phyloP scores from a whole-genome alignment of 2,888 invertebrate genomes.

The Phrixothrix hirtus region DNA sequence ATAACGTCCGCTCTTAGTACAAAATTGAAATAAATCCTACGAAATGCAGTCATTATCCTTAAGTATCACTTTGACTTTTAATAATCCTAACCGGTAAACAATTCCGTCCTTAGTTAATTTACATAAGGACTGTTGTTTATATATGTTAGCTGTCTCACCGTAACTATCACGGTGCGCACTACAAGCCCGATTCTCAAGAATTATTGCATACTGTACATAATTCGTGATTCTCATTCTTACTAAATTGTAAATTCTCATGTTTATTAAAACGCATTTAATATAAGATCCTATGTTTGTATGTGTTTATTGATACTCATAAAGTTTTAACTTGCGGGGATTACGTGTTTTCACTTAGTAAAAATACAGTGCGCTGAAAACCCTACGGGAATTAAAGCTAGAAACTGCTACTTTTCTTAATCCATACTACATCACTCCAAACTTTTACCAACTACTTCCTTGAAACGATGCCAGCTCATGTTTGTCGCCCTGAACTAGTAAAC shows the following conservation, averaged over 20 bases:
- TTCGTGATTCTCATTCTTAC: conserved; percentile 2
- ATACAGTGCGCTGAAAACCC: too few species aligned
- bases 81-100: conserved; percentile 23
- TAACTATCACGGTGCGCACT: conserved; percentile 14
- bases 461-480: neutral
- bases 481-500: too few species aligned
- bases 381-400: too few species aligned
- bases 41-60: neutral
- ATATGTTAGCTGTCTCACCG: conserved; percentile 19
- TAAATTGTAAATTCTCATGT: conserved; percentile 22
- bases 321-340: too few species aligned
- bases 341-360: too few species aligned
- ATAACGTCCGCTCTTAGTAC: too few species aligned
- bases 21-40: neutral
- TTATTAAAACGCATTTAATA: conserved; percentile 2
- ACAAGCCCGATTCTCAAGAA: conserved; percentile 10
- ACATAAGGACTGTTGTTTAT: conserved; percentile 26
- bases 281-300: neutral
- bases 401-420: too few species aligned
- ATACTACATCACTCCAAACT: neutral
- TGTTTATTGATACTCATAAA: too few species aligned
- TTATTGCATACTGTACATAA: conserved; percentile 12
- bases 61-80: conserved; percentile 2
- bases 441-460: neutral
- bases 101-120: conserved; percentile 24